Evolutionary conservation across 2,113 vertebrate species (phyloP).

Genomic region (Microcebus tavaratra): DNA sequence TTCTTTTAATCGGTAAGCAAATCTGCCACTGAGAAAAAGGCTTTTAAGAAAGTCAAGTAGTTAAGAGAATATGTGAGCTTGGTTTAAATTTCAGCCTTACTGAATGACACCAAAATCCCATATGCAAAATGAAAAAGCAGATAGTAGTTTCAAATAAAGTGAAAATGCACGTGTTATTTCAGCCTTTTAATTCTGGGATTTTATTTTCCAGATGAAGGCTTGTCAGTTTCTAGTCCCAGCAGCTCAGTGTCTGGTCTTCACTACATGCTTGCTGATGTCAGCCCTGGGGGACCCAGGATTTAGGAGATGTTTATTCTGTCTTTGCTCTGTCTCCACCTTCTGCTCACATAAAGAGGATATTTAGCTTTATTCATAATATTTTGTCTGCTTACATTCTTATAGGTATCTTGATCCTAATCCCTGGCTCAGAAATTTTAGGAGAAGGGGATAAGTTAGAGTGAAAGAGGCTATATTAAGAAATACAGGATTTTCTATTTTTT

Average conservation of each 20-base stretch:
- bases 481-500: background rate
- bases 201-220: constrained; percentile 53
- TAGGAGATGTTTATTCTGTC: background rate
- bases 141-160: constrained; percentile 22
- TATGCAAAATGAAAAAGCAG: constrained; percentile 62
- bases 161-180: background rate
- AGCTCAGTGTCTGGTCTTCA: background rate
- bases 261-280: background rate
- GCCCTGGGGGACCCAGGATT: background rate
- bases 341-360: background rate
- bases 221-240: background rate
- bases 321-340: constrained; percentile 43
- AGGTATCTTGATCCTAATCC: background rate
- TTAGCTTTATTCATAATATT: constrained; percentile 14
- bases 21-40: constrained; percentile 32
- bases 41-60: constrained; percentile 62
- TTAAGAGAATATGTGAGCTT: constrained; percentile 65
- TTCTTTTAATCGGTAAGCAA: constrained; percentile 67
- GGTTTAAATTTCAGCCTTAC: constrained; percentile 58
- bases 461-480: background rate
- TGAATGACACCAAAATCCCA: constrained; percentile 63
- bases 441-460: background rate
- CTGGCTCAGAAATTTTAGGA: background rate
- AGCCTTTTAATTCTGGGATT: constrained; percentile 40
- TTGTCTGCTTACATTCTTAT: background rate